Base-by-base conservation (phyloP, 2,888 invertebrate species). In the Creontiades dilutus region DNA sequence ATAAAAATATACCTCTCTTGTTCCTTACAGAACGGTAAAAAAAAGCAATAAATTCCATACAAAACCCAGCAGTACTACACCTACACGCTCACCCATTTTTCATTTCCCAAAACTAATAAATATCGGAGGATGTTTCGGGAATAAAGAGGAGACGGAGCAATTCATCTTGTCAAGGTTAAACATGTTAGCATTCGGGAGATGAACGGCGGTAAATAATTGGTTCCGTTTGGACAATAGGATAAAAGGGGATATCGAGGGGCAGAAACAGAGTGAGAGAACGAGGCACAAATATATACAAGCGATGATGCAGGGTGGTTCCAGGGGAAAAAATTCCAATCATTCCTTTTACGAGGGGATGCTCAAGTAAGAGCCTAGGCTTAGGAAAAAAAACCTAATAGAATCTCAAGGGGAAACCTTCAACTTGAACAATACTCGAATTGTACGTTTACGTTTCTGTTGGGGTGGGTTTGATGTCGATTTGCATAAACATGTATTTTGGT, bases 171-270 rank as follows among this genome's bases (percentile, higher is more conserved):
- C 68, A 68, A 23, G 68, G 68, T 68, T 68, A 68, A 68, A 68
- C 68, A 68, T 68, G 68, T 68, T 68, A 68, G 68, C 68, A 68
- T 68, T 68, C 68, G 68, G 68, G 19, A 68, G 68, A 23, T 68
- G 68, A 68, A 68, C 68, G 68, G 19, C 12, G 68, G 68, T 68
- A 68, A 68, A 68, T 68, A 68, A 68, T 68, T 68, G 68, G 68
- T 68, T 68, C 68, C 68, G 68, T 68, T 68, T 68, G 68, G 68
- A 68, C 68, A 68, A 68, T 68, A 68, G 68, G 68, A 68, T 68
- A 68, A 68, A 68, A 68, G 16, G 27, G 68, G 68, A 68, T 68
- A 68, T 68, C 68, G 68, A 68, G 23, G 68, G 68, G 23, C 23
- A 13, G 68, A 68, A 23, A 68, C 68, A 23, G 68, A 68, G 68